A percentile compares a stretch with the other conserved stretches of the same genome.
Conservation (phyloP, 2,113 vertebrate genomes). For the Cisticola juncidis region DNA sequence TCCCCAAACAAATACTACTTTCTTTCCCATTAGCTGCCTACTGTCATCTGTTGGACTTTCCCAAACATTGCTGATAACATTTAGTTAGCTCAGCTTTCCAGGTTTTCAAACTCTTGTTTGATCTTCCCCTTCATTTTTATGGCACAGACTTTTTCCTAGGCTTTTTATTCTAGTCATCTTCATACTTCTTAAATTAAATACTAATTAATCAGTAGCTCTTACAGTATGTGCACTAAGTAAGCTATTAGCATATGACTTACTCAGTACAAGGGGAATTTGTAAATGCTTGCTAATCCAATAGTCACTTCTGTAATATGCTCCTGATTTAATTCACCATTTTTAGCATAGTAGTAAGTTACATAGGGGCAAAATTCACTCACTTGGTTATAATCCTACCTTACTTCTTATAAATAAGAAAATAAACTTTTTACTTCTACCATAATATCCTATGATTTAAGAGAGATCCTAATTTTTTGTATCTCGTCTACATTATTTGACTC, state of each 20-base stretch:
- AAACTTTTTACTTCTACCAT: neutral
- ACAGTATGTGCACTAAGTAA: neutral
- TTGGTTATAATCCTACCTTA: neutral
- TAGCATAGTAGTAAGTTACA: neutral
- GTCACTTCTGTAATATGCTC: neutral
- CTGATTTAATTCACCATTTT: conserved; percentile 21
- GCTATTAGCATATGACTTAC: neutral
- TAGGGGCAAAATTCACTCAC: neutral
- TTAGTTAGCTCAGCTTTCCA: neutral
- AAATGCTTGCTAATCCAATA: neutral
- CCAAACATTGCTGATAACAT: neutral
- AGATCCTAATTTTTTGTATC: neutral
- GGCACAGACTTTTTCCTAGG: neutral
- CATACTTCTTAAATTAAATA: neutral
- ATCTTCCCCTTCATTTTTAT: neutral
- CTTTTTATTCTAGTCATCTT: neutral
- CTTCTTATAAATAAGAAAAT: neutral
- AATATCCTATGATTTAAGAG: neutral
- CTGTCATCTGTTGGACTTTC: neutral
- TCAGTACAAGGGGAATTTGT: neutral
- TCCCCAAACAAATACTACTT: neutral
- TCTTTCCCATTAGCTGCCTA: neutral
- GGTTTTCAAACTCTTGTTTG: neutral
- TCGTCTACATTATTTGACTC: neutral
- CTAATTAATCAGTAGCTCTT: neutral